Conservation (phyloP, 2,113 vertebrate genomes). For the Siniperca knerii region DNA sequence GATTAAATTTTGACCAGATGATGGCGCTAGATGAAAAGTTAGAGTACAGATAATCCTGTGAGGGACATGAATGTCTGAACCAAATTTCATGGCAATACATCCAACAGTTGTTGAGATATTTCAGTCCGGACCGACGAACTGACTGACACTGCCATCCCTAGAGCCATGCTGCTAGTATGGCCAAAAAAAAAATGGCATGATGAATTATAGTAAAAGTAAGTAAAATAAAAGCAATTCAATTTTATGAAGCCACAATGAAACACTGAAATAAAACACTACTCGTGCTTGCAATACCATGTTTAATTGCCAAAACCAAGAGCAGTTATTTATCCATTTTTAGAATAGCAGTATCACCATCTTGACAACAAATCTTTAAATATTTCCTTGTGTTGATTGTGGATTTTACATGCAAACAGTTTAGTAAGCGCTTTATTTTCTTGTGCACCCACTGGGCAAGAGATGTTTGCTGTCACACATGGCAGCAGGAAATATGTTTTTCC, state of each 20-base stretch:
- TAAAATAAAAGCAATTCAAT: not conserved
- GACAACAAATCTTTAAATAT: not conserved
- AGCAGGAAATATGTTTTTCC: not conserved
- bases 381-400: not conserved
- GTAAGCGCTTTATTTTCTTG: conserved; percentile 9
- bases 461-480: not conserved
- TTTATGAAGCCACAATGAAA: not conserved
- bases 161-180: not conserved
- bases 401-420: conserved; percentile 19
- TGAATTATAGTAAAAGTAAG: not conserved
- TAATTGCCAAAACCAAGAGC: conserved; percentile 36
- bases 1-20: not conserved
- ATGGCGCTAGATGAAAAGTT: not conserved
- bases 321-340: not conserved
- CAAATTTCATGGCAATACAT: not conserved
- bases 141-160: not conserved
- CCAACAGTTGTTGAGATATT: not conserved
- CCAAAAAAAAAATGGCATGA: not conserved
- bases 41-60: not conserved
- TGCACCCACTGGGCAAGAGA: conserved; percentile 11
- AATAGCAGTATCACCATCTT: not conserved
- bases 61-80: not conserved
- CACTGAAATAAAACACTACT: conserved; percentile 8
- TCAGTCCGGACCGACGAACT: not conserved
- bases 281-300: not conserved